Conservation (phyloP, 2,797 vertebrate species). For the Distichodus sexfasciatus region DNA sequence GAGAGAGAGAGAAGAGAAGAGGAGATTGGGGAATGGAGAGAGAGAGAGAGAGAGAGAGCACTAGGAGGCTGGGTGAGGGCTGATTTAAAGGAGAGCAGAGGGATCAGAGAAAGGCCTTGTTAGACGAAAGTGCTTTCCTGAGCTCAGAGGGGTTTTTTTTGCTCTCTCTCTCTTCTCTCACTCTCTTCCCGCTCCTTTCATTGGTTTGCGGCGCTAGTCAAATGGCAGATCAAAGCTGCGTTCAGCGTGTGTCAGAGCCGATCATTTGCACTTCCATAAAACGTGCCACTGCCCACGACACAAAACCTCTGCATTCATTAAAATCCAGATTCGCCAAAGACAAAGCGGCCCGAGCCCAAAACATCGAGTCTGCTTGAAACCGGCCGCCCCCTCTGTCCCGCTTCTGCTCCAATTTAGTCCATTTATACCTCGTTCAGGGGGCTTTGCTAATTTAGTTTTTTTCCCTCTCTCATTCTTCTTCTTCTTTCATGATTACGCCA, state of each 20-base stretch:
- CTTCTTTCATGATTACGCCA: too few relatives aligned
- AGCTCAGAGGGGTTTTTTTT: conserved; percentile 29
- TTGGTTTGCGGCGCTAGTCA: conserved; percentile 48
- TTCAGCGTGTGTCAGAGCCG: conserved; percentile 56
- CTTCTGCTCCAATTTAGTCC: conserved; percentile 43
- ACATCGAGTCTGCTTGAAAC: too few relatives aligned
- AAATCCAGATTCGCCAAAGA: conserved; percentile 52
- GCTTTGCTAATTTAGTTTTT: conserved; percentile 36
- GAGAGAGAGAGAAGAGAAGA: conserved; percentile 2
- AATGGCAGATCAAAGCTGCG: conserved; percentile 59
- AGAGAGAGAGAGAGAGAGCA: not conserved
- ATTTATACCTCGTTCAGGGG: conserved; percentile 46
- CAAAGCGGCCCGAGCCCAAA: conserved; percentile 53
- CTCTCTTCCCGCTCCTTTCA: conserved; percentile 40
- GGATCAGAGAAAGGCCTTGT: conserved; percentile 55
- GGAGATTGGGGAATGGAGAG: conserved; percentile 12
- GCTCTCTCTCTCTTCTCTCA: not conserved
- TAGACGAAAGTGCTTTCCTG: conserved; percentile 48
- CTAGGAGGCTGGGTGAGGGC: conserved; percentile 1
- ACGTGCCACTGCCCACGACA: conserved; percentile 36
- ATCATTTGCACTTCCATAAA: conserved; percentile 63
- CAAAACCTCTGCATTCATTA: conserved; percentile 56
- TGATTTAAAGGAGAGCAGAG: conserved; percentile 34
- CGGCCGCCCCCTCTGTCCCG: conserved; percentile 26
- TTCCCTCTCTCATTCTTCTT: too few relatives aligned